phyloP scores from a whole-genome alignment of 2,888 invertebrate species.

The Gymnocheta viridis region DNA sequence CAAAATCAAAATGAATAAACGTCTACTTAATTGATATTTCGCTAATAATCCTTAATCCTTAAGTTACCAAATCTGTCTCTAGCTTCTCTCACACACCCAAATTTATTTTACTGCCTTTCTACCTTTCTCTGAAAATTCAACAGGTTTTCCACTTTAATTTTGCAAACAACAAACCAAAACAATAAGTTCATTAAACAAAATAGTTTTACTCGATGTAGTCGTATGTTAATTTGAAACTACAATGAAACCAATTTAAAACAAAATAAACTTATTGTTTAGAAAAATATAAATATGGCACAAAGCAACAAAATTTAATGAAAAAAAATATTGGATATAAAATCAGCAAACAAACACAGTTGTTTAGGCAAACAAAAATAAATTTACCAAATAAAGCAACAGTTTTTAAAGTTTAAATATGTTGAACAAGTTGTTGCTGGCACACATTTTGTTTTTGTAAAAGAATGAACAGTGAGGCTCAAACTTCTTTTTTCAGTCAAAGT shows the following conservation, averaged over 20 bases:
- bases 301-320: neutral
- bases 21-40: too few species aligned
- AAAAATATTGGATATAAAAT: neutral
- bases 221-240: slow-evolving; percentile 40
- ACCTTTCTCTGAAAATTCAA: neutral
- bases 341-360: slow-evolving; percentile 3
- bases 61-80: neutral
- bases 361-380: slow-evolving; percentile 28
- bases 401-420: slow-evolving; percentile 39
- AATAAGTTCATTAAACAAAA: slow-evolving; percentile 62
- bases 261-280: slow-evolving; percentile 55
- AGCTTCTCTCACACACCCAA: neutral
- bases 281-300: slow-evolving; percentile 33
- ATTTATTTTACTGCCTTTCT: neutral
- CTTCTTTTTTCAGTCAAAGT: neutral
- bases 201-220: neutral
- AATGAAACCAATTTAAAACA: slow-evolving; percentile 48
- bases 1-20: too few species aligned
- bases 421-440: slow-evolving; percentile 9
- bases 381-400: slow-evolving; percentile 34
- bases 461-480: neutral
- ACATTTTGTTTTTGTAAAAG: neutral
- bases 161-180: slow-evolving; percentile 19
- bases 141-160: slow-evolving; percentile 29
- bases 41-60: neutral